These are phyloP conservation scores for Poeciliopsis occidentalis DNA, from an alignment of 2,113 vertebrate species.

Conservation along the genomic window DNA sequence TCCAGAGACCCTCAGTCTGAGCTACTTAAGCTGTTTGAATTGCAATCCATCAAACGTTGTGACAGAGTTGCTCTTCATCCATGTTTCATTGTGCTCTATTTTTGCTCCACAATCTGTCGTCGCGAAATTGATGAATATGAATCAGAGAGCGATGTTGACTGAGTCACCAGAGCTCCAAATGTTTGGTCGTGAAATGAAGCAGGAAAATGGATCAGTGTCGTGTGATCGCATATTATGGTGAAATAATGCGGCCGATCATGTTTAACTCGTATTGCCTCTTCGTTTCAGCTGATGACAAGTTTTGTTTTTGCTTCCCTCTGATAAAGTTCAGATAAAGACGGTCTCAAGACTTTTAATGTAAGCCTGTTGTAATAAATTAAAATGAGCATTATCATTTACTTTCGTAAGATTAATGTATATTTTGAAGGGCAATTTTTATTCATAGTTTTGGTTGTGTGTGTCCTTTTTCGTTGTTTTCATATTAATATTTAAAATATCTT, in stretches of 20 bases:
- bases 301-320: not conserved
- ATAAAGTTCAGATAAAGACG: not conserved
- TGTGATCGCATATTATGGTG: not conserved
- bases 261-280: not conserved
- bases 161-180: constrained; percentile 3
- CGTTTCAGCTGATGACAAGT: not conserved
- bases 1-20: not conserved
- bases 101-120: constrained; percentile 7
- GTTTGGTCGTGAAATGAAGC: not conserved
- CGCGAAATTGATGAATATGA: constrained; percentile 6
- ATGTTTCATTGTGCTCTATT: constrained; percentile 21
- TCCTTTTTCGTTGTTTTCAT: too few relatives aligned
- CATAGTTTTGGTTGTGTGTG: too few relatives aligned
- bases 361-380: too few relatives aligned
- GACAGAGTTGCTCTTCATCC: constrained; percentile 1
- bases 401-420: too few relatives aligned
- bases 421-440: too few relatives aligned
- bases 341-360: too few relatives aligned
- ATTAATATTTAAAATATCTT: too few relatives aligned
- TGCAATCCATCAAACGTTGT: not conserved
- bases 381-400: too few relatives aligned
- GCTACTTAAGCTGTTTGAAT: constrained; percentile 23
- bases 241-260: not conserved
- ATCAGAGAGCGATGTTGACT: constrained; percentile 18
- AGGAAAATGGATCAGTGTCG: not conserved